Evolutionary conservation across 1,140 invertebrate genomes (phyloP), one percentile per base, ranked within the genome.

Genomic region (Muscidifurax raptorellus): DNA sequence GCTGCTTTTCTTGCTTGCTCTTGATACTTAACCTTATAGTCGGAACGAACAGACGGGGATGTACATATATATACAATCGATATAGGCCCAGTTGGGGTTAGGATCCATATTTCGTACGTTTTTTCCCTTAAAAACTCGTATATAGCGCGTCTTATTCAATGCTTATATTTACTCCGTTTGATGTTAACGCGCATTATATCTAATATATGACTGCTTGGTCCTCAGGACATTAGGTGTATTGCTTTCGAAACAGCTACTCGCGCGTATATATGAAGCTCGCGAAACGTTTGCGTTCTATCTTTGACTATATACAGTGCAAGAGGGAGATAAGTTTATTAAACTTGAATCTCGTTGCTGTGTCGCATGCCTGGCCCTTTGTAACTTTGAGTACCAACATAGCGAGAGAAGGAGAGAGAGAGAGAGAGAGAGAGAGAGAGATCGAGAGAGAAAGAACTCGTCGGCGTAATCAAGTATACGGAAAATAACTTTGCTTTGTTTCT

Each of bases 11-110:
- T 59, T 12, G 40, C 30, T 28, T 40, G 77, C 59, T 40, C 77
- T 67, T 79, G 59, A 79, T 67, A 79, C 76, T 79, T 79, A 52
- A 79, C 64, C 77, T 79, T 67, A n/a, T n/a, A 28, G 25, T 30
- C 25, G 36, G n/a, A 40, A 27, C 40, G 75, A 78, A 78, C 52
- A 28, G 7, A n/a, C 28, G 18, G 30, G 71, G 28, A 52, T 6
- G 52, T 59, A 59, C 22, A 6, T 2, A 4, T 32, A 6, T 40
- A 4, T 32, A 6, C 10, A 10, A 40, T 40, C 36, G 36, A 40
- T 40, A 40, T 40, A 40, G 36, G 10, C 0, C 36, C 36, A 40
- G n/a, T n/a, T n/a, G n/a, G n/a, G n/a, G n/a, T n/a, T n/a, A n/a
- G n/a, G n/a, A n/a, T n/a, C n/a, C n/a, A n/a, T n/a, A n/a, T n/a